A percentile compares a stretch with the other conserved stretches of the same genome.
Conservation (phyloP, 2,113 vertebrate species). For the Machaerirhynchus nigripectus region DNA sequence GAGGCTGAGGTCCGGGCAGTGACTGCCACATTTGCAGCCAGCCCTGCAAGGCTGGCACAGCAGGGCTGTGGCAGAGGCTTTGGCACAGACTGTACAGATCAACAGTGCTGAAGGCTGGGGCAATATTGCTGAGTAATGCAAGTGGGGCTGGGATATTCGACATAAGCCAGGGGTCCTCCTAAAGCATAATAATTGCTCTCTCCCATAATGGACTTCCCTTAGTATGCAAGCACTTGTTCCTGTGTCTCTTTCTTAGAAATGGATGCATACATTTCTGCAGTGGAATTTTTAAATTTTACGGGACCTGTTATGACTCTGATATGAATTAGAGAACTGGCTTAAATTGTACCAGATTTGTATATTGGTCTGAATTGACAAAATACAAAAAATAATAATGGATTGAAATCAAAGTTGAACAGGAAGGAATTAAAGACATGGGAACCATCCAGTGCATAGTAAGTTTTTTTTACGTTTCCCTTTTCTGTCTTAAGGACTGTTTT, state of each 20-base stretch:
- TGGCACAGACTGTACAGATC: background rate
- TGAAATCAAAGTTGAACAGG: background rate
- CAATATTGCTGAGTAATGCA: rapidly evolving
- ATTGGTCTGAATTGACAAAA: background rate
- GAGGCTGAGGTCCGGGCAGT: background rate
- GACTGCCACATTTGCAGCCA: rapidly evolving
- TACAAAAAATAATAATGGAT: background rate
- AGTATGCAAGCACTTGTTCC: background rate
- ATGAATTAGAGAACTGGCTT: background rate
- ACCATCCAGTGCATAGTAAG: background rate
- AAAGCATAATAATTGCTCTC: background rate
- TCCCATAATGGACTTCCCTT: background rate
- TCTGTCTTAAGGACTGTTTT: background rate
- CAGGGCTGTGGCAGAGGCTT: background rate
- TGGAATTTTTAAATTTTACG: background rate
- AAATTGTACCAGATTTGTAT: background rate
- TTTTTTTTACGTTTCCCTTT: background rate
- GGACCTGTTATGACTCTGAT: background rate
- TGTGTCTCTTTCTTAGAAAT: background rate
- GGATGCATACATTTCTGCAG: background rate
- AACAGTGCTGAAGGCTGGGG: background rate
- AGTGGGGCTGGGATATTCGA: background rate
- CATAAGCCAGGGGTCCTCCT: background rate
- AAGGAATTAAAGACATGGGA: background rate
- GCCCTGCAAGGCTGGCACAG: background rate